Evolutionary conservation across 2,888 invertebrate species (phyloP), one percentile per base, ranked within the genome.

Genomic region (Phyllotreta striolata): DNA sequence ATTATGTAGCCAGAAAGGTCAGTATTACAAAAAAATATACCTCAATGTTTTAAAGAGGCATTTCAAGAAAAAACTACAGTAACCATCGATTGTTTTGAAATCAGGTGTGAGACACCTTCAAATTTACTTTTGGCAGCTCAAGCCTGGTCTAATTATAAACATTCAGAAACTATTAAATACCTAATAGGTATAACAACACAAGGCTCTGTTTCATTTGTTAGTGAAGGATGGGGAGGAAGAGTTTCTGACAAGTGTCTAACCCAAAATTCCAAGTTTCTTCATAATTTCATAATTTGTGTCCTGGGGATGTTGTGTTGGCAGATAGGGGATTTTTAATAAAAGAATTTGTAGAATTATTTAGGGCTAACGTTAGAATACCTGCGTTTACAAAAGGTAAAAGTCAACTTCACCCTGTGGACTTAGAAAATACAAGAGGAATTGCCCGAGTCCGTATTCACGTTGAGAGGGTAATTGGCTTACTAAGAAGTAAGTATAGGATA

Each of bases 381-480:
- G 64, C 68, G 6, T 70, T 71, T 63, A 68, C 66, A 3, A 70
- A 63, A 62, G 70, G 64, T 14, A 64, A 67, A 68, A 51, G 41
- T 39, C 69, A 72, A 38, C 47, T 72, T 37, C 59, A 65, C 55
- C 63, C 61, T 24, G n/a, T 58, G 12, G 69, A 67, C 9, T 10
- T 71, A n/a, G 72, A 72, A 51, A 43, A 44, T 12, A 70, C 72
- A 0, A 60, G 68, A 62, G 12, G 43, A 39, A 58, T 70, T 7
- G 71, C 71, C n/a, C 55, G 62, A 63, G 67, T 70, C 8, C 51
- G 71, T 39, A 70, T 71, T 10, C 65, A 71, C 62, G 66, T 70
- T 0, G 70, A 70, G 57, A 57, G 69, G 34, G 34, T 65, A 41
- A 67, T 65, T 60, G 49, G 49, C 4, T 2, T 49, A 10, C 9